Percentiles rank a stretch among this genome's conserved stretches.
Conservation (phyloP, 2,888 invertebrate genomes). For the Noctua janthina region DNA sequence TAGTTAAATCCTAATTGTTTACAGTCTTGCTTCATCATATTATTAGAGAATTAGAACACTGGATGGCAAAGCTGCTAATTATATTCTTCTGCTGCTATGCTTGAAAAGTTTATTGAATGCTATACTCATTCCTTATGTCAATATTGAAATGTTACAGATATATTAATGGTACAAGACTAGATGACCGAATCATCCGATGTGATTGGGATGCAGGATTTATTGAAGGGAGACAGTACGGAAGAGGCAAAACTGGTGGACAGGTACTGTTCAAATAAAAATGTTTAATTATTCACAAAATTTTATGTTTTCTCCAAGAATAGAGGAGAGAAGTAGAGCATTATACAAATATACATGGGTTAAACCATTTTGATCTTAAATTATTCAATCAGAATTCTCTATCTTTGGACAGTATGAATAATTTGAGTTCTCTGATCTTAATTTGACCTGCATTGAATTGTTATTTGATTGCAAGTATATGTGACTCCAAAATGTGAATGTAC, state of each 20-base stretch:
- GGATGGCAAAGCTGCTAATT: not conserved
- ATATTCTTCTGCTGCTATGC: not conserved
- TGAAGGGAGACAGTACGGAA: slow-evolving; percentile 99
- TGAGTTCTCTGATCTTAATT: not conserved
- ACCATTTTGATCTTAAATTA: not conserved
- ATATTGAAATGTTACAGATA: slow-evolving; percentile 91
- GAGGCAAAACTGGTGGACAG: slow-evolving; percentile 99
- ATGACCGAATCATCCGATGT: slow-evolving; percentile 98
- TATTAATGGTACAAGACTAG: slow-evolving; percentile 98
- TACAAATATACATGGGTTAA: not conserved
- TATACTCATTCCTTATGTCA: not conserved
- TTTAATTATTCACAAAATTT: not conserved
- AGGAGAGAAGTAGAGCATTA: not conserved
- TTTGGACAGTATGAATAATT: not conserved
- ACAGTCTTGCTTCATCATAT: not conserved
- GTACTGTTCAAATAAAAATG: slow-evolving; percentile 84
- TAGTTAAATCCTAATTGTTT: not conserved
- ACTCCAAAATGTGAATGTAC: not conserved
- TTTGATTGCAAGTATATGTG: not conserved
- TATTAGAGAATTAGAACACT: not conserved
- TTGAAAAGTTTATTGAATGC: no score
- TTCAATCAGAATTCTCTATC: not conserved
- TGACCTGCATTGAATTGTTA: not conserved
- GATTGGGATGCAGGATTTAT: slow-evolving; percentile 99
- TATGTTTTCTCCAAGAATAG: not conserved